Percentiles rank a stretch among this genome's conserved stretches.
Evolutionary conservation across 2,797 vertebrate genomes (phyloP).

Genomic region (Sebastes ruberrimus): DNA sequence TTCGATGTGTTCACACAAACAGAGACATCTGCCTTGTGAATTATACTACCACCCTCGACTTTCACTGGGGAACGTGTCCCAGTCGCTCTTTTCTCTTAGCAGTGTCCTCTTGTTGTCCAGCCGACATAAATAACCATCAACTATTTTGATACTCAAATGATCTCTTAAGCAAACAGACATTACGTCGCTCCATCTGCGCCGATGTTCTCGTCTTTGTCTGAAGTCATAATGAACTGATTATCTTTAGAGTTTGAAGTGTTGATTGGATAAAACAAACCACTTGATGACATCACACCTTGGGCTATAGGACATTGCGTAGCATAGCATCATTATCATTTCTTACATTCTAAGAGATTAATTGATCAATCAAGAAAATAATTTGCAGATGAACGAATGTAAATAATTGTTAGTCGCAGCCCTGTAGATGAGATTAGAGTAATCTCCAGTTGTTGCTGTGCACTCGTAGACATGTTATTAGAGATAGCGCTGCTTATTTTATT

Average conservation of each 20-base stretch:
- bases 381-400: rapidly evolving
- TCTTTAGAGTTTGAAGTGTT: background rate
- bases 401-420: background rate
- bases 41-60: background rate
- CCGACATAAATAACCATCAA: no score
- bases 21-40: background rate
- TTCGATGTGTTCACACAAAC: background rate
- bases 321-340: background rate
- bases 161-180: no score
- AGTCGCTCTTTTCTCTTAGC: background rate
- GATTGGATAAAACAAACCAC: background rate
- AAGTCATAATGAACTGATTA: background rate
- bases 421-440: background rate
- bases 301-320: background rate
- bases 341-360: background rate
- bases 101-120: background rate
- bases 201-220: background rate
- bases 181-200: background rate
- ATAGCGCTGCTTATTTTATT: background rate
- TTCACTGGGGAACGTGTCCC: background rate
- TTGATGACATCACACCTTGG: background rate
- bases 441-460: background rate
- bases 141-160: background rate
- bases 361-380: no score
- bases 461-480: background rate